Percentiles rank a stretch among this genome's conserved stretches.
phyloP scores from a whole-genome alignment of 2,113 vertebrate genomes.

The Reinhardtius hippoglossoides region DNA sequence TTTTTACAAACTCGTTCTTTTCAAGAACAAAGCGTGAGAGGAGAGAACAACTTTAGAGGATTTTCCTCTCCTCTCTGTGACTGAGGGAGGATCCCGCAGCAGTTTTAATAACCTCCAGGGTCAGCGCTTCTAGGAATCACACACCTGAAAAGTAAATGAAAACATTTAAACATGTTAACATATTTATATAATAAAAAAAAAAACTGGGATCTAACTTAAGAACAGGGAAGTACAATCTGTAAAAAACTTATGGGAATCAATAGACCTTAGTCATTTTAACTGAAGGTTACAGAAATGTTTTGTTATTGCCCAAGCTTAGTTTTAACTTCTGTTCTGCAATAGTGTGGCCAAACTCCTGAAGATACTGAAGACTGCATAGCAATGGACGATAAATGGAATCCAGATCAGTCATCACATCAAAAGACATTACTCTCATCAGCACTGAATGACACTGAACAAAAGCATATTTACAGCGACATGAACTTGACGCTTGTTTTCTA shows the following conservation, averaged over 20 bases:
- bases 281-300: neutral
- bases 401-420: constrained; percentile 24
- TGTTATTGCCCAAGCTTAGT: neutral
- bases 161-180: constrained; percentile 10
- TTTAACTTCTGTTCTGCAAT: neutral
- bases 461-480: constrained; percentile 42
- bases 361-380: constrained; percentile 42
- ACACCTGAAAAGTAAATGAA: constrained; percentile 12
- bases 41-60: constrained; percentile 17
- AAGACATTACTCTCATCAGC: constrained; percentile 22
- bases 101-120: neutral
- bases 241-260: too few relatives aligned
- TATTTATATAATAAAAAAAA: neutral
- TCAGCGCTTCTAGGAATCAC: too few relatives aligned
- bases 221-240: neutral
- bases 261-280: neutral
- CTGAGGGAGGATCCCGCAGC: neutral
- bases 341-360: neutral
- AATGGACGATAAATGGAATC: constrained; percentile 21
- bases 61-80: constrained; percentile 18
- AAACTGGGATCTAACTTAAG: neutral
- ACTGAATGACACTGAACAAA: constrained; percentile 7
- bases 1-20: constrained; percentile 33
- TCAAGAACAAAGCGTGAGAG: constrained; percentile 26
- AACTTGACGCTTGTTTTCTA: neutral